A percentile compares a stretch with the other conserved stretches of the same genome.
These are phyloP conservation scores for Eubasilissa regina DNA, from an alignment of 1,140 invertebrate species.

Conservation along the genomic window DNA sequence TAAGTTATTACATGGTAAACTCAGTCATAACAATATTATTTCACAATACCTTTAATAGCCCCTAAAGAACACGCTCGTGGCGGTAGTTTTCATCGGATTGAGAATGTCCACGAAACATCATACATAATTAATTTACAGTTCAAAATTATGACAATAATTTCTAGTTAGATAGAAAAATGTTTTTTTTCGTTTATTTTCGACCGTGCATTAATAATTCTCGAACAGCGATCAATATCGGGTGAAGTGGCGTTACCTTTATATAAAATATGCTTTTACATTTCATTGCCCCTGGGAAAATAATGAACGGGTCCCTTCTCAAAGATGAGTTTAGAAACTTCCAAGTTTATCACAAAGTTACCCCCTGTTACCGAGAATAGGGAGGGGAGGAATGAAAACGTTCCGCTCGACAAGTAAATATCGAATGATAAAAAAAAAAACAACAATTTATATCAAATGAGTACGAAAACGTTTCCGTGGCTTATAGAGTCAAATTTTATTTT, in stretches of 20 bases:
- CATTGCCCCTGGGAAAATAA: conserved; percentile 42
- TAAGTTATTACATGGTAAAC: too few species aligned
- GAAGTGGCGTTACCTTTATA: conserved; percentile 10
- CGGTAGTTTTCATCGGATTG: too few species aligned
- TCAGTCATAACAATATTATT: too few species aligned
- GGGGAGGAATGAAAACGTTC: conserved; percentile 14
- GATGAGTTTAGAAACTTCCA: conserved; percentile 34
- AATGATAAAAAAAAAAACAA: conserved; percentile 1
- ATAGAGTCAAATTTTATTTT: background rate
- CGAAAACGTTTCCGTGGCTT: background rate
- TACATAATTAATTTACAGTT: too few species aligned
- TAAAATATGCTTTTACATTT: conserved; percentile 23
- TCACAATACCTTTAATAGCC: too few species aligned
- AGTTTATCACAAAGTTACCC: conserved; percentile 33
- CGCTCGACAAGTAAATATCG: conserved; percentile 40
- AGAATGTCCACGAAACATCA: too few species aligned
- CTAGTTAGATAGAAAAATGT: too few species aligned
- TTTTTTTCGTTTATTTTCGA: too few species aligned
- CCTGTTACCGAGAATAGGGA: background rate
- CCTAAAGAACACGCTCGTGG: too few species aligned
- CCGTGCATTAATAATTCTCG: background rate
- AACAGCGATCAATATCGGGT: conserved; percentile 5
- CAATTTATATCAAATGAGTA: background rate
- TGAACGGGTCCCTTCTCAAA: conserved; percentile 25
- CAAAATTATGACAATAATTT: too few species aligned